phyloP scores from a whole-genome alignment of 2,113 vertebrate species.

The Istiophorus platypterus region DNA sequence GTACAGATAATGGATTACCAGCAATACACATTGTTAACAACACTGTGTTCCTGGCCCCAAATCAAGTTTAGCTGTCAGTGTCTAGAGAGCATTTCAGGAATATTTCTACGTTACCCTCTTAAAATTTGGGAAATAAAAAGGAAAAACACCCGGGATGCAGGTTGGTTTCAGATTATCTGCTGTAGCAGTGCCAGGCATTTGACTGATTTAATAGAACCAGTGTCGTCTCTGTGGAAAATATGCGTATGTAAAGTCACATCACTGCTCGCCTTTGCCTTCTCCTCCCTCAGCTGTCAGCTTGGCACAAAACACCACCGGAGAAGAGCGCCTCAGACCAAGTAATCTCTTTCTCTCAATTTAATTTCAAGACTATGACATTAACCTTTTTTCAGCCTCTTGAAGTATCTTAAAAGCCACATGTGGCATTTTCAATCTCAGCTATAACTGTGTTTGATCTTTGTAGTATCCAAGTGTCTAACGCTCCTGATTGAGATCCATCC shows the following conservation, averaged over 20 bases:
- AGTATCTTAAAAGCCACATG: background rate
- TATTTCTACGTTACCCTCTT: background rate
- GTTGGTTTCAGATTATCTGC: conserved; percentile 8
- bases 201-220: background rate
- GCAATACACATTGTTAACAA: background rate
- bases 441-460: conserved; percentile 39
- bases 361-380: background rate
- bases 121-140: too few species aligned
- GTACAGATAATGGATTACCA: conserved; percentile 11
- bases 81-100: background rate
- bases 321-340: conserved; percentile 89
- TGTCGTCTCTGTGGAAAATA: conserved; percentile 7
- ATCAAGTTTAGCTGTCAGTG: conserved; percentile 16
- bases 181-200: background rate
- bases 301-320: conserved; percentile 80
- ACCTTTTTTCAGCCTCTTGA: background rate
- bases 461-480: conserved; percentile 92
- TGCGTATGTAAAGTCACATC: conserved; percentile 10
- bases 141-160: background rate
- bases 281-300: conserved; percentile 90
- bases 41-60: conserved; percentile 5
- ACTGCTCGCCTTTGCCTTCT: conserved; percentile 7
- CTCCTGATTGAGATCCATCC: conserved; percentile 95
- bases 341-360: conserved; percentile 51
- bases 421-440: background rate